Evolutionary conservation across 2,113 vertebrate genomes (phyloP), one percentile per base, ranked within the genome.

Genomic region (Pomatorhinus ruficollis): DNA sequence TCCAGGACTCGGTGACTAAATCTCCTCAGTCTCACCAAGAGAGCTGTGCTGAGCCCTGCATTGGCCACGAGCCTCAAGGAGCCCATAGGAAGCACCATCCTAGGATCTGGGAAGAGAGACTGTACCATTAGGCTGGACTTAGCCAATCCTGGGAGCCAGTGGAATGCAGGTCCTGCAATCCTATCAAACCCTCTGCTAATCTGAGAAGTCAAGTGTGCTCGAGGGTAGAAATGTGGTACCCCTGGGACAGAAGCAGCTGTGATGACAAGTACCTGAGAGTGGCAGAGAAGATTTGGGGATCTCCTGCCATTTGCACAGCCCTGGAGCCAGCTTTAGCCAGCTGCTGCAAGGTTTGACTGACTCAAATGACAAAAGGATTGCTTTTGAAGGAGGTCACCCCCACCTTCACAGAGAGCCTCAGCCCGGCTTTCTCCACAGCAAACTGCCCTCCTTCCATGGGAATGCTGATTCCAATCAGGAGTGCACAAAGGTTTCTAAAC

Each of bases 251-350:
- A 14, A 85, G 6, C 23, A 45, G 14, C 7, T 19, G 40, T 0
- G 0, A 21, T 11, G 15, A 21, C 28, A 31, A 40, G 15, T 0
- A 0, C 24, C 14, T 0, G 0, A 30, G 24, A 5, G 39, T 6
- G 52, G 53, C 31, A 52, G 22, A 39, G 5, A 23, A 59, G 30
- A 79, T 69, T 22, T 72, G 17, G 57, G n/a, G 28, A 83, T 23
- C 54, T 88, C 39, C 33, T 83, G 61, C 44, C 2, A 3, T 16
- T 56, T 72, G 16, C 69, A 64, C 23, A 35, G 37, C 18, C 65
- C 12, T 37, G 15, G 31, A 44, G 23, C 33, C 60, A 72, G 49
- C 25, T 49, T 31, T 39, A 37, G 47, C 18, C 72, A 71, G 56
- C 49, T 68, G 37, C n/a, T 64, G 25, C 28, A 60, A 49, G 16